Percentiles rank a stretch among this genome's conserved stretches.
Conservation (phyloP, 2,113 vertebrate species). For the Aphelocoma coerulescens region DNA sequence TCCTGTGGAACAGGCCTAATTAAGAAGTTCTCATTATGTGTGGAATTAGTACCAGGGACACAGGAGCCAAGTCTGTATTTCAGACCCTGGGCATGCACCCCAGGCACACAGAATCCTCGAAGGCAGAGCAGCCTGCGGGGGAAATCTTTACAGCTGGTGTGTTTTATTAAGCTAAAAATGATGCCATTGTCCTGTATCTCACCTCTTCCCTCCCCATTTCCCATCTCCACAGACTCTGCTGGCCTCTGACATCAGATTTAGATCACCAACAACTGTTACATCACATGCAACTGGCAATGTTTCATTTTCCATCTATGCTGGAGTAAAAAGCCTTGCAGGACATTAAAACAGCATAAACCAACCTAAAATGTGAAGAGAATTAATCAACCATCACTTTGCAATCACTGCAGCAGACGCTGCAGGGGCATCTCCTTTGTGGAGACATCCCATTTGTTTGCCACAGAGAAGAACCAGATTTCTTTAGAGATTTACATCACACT, state of each 20-base stretch:
- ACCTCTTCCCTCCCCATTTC: not conserved
- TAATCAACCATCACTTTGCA: not conserved
- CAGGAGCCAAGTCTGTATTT: not conserved
- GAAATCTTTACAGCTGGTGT: not conserved
- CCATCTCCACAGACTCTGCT: not conserved
- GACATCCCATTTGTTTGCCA: not conserved
- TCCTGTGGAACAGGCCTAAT: not conserved
- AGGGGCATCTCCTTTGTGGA: not conserved
- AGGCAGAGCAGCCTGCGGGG: not conserved
- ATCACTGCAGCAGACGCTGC: not conserved
- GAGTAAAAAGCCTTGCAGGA: not conserved
- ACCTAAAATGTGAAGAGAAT: not conserved
- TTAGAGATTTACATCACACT: not conserved
- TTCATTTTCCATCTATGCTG: not conserved
- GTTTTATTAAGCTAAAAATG: not conserved
- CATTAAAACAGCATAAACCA: not conserved
- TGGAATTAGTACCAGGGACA: not conserved
- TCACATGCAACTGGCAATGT: not conserved
- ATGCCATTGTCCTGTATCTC: not conserved
- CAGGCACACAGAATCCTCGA: not conserved
- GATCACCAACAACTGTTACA: not conserved
- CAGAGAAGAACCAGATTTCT: not conserved
- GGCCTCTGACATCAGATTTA: not conserved
- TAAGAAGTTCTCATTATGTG: not conserved
- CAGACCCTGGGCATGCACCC: not conserved